These are phyloP conservation scores for Setophaga kirtlandii DNA, from an alignment of 2,113 vertebrate species.

Conservation along the genomic window DNA sequence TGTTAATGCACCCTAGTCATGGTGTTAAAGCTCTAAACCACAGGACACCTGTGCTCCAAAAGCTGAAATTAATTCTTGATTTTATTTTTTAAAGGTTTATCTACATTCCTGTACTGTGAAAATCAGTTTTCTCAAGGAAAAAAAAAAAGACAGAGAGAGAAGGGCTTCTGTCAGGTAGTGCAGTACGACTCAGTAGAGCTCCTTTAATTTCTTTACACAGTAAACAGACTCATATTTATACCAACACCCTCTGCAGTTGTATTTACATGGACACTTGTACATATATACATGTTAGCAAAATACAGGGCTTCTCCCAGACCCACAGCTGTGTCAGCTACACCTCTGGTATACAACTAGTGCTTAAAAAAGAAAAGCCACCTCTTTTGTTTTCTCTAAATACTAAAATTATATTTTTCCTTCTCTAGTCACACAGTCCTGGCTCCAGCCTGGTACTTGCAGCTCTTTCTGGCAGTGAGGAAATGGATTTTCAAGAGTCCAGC, in stretches of 20 bases:
- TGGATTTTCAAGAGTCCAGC: slow-evolving; percentile 84
- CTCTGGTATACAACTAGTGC: slow-evolving; percentile 41
- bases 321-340: slow-evolving; percentile 32
- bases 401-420: background rate
- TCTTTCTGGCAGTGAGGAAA: background rate
- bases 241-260: slow-evolving; percentile 20
- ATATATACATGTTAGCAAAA: slow-evolving; percentile 81
- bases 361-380: slow-evolving; percentile 4
- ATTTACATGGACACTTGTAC: slow-evolving; percentile 79
- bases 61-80: background rate
- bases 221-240: slow-evolving; percentile 67
- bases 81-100: background rate
- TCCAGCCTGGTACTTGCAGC: background rate
- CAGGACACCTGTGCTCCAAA: background rate
- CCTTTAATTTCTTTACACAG: slow-evolving; percentile 72
- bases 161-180: slow-evolving; percentile 57
- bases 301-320: slow-evolving; percentile 67
- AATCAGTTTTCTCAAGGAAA: background rate
- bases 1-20: background rate
- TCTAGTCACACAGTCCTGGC: background rate
- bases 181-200: slow-evolving; percentile 54
- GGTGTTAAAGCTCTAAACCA: background rate
- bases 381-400: slow-evolving; percentile 19
- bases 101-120: background rate
- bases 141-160: background rate